phyloP scores from a whole-genome alignment of 1,140 invertebrate species.

The Anastrepha ludens region DNA sequence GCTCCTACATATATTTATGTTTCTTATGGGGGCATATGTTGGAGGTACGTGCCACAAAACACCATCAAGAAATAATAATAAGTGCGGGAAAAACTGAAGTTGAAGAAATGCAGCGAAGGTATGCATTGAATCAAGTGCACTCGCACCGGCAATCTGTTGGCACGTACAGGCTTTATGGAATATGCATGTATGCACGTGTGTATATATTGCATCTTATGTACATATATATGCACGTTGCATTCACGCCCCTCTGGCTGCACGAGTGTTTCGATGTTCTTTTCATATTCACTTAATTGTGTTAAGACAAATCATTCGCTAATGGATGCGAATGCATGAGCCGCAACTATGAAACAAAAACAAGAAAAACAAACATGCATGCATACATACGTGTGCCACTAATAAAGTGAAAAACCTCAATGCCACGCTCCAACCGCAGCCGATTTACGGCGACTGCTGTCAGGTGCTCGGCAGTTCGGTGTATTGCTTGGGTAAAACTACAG shows the following conservation, averaged over 20 bases:
- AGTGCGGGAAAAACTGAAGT: not conserved
- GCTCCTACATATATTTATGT: not conserved
- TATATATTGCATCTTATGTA: not conserved
- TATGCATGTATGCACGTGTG: not conserved
- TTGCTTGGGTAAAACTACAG: not conserved
- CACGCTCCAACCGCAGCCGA: not conserved
- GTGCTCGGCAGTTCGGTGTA: not conserved
- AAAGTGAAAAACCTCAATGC: not conserved
- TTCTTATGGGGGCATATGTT: constrained; percentile 1
- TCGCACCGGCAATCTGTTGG: constrained; percentile 24
- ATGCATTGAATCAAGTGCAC: not conserved
- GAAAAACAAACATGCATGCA: not conserved
- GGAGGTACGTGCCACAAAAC: constrained; percentile 22
- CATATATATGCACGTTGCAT: not conserved
- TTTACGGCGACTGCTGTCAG: not conserved
- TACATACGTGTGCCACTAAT: not conserved
- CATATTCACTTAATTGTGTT: constrained; percentile 60
- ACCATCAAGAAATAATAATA: not conserved
- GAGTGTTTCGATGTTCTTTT: not conserved
- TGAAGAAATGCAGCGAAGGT: not conserved
- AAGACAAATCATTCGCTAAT: constrained; percentile 73
- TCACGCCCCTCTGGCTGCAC: not conserved
- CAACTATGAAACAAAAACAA: not conserved
- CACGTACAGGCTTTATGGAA: not conserved
- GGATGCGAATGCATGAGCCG: constrained; percentile 60